phyloP scores from a whole-genome alignment of 2,888 invertebrate species.

The Ischnura elegans region DNA sequence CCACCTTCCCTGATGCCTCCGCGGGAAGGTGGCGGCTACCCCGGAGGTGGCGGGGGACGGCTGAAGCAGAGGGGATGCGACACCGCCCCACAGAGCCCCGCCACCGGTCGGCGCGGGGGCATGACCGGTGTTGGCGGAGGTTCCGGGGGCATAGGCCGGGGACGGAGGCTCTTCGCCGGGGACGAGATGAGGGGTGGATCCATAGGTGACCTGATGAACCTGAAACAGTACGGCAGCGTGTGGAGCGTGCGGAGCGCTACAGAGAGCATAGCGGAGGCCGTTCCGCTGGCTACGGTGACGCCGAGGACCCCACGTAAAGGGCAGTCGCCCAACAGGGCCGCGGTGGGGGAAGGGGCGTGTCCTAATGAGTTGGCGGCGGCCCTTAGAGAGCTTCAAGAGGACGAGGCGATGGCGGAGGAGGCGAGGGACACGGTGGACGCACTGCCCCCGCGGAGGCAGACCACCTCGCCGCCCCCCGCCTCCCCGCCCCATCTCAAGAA shows the following conservation, averaged over 20 bases:
- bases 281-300: constrained; percentile 87
- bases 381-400: constrained; percentile 79
- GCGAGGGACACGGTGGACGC: constrained; percentile 81
- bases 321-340: constrained; percentile 73
- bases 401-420: constrained; percentile 85
- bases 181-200: constrained; percentile 79
- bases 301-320: constrained; percentile 72
- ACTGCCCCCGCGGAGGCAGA: background rate
- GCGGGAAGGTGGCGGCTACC: background rate
- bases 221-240: constrained; percentile 85
- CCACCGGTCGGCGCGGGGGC: constrained; percentile 70
- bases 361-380: constrained; percentile 72
- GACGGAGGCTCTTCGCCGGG: constrained; percentile 45
- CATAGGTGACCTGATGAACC: constrained; percentile 90
- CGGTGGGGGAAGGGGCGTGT: constrained; percentile 79
- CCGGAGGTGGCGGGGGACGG: background rate
- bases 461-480: background rate
- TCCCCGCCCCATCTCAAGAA: background rate
- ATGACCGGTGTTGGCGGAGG: background rate
- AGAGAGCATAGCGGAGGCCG: constrained; percentile 86
- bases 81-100: constrained; percentile 80
- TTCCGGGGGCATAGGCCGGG: background rate
- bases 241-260: constrained; percentile 84
- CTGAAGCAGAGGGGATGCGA: constrained; percentile 74
- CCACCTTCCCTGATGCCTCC: constrained; percentile 40